Evolutionary conservation across 2,113 vertebrate species (phyloP), one percentile per base, ranked within the genome.

Genomic region (Hydropotes inermis): DNA sequence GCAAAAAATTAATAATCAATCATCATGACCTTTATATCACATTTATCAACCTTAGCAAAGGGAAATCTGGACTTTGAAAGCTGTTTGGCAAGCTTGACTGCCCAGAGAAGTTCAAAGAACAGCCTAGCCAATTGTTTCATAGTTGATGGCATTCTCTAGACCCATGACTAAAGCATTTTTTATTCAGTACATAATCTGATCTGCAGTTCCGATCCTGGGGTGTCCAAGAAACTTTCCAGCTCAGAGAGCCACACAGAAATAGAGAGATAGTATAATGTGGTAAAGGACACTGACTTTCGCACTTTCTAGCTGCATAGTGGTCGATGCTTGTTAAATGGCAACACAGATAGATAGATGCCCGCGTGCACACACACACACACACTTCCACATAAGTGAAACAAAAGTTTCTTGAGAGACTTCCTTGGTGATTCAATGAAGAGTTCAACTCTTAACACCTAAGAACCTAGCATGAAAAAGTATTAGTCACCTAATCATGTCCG

Each of bases 61-160:
- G n/a, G 58, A 95, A 95, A 50, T 27, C 15, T 88, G 94, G 36
- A 97, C 88, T 94, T 94, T 95, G 97, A 83, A 90, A 97, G 67
- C 82, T 79, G 6, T 74, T 88, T 74, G 67, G 83, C 84, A 97
- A 12, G 16, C 23, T 15, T 67, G 85, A 94, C 6, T 92, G 28
- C 70, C 64, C 85, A 61, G 67, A 95, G 50, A 86, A 67, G 52
- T 92, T 58, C 55, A 97, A 92, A 97, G 36, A 82, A 61, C 67
- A 86, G 39, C 36, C 47, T 94, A 55, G n/a, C 74, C 85, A 96
- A 82, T 36, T 92, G 90, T 96, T 57, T 96, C 76, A 97, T 86
- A 92, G 91, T 78, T 83, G 54, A 97, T n/a, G 33, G 81, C 2
- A 0, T 27, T 92, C 70, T 88, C 96, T 87, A 93, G 58, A 88